Evolutionary conservation across 2,797 vertebrate species (phyloP), one percentile per base, ranked within the genome.

Genomic region (Spheniscus humboldti): DNA sequence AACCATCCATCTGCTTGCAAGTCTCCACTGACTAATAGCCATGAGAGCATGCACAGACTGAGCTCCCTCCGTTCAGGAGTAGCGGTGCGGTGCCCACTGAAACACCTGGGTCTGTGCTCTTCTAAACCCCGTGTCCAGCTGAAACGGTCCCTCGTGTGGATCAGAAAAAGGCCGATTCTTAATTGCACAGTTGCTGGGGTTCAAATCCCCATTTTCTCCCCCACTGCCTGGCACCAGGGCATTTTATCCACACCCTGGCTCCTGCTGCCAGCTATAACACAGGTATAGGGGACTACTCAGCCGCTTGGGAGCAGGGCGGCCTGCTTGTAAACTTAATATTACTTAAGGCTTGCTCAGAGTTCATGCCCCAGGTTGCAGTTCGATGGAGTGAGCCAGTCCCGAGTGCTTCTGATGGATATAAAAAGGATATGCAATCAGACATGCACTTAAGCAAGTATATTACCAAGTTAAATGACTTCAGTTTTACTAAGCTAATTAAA

Each of bases 401-500:
- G 15, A 74, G 66, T 64, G 55, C 86, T 95, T 63, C 82, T 81
- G 91, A 88, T 81, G 71, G 85, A 59, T 95, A 81, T 92, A 80
- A 92, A 96, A 92, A 94, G 94, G 91, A 91, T 73, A 72, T 39
- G 92, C 88, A 88, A 80, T 90, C 88, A 95, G 91, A 92, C 3
- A 5, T 86, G 90, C 95, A 84, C 93, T 97, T 95, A 84, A 93
- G 95, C 73, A 94, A 95, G 87, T 76, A 39, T 81, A 94, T 96
- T 94, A 91, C 87, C 50, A 43, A 91, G 90, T 69, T 78, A 95
- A 96, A 94, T 90, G 43, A 78, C 92, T 96, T 75, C 39, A 59
- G 76, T 86, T 97, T 94, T 88, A 95, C 94, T 92, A n/a, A 96
- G 95, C 94, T 95, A 97, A 96, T 97, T 97, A 97, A 96, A 94